Evolutionary conservation across 1,140 invertebrate genomes (phyloP), one percentile per base, ranked within the genome.

Genomic region (Trichonephila clavipes): DNA sequence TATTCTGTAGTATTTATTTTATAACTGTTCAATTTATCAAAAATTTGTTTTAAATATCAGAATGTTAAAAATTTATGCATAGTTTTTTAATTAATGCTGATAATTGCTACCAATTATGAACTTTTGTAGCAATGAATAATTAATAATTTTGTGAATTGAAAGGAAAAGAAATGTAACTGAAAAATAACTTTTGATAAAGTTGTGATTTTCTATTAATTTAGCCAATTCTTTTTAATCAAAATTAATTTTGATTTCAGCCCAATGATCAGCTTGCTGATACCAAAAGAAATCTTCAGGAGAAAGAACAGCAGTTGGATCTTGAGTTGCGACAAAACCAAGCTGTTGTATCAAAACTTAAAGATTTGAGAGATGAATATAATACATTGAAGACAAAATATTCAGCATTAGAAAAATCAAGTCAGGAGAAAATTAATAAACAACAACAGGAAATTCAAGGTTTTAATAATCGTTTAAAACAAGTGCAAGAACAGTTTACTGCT

Each of bases 311-410:
- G 77, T 94, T 96, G 8, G 95, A 95, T 94, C 95, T 96, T 95
- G 95, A 96, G 95, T 94, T 87, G 69, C 82, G 89, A 34, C 86
- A 94, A 58, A 95, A 94, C 51, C 87, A 88, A 85, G 92, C 90
- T 44, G 94, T 95, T 51, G 81, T 87, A n/a, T 90, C 94, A 16
- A 94, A 95, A 82, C 95, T 98, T 21, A 97, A 97, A 94, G 98
- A 98, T 95, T 95, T 98, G 5, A 97, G 98, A 94, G 96, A 96
- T 83, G 97, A 98, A 95, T 96, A 98, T n/a, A 97, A 97, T 91
- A 95, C 96, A 0, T 97, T 98, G 95, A 96, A 97, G 51, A 96
- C 96, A 4, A 96, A 97, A 86, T 95, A 96, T 24, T 95, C 96
- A 28, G 96, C 96, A 18, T 96, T 96, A 72, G 96, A 97, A 5